These are phyloP conservation scores for Nasonovia ribisnigri DNA, from an alignment of 2,888 invertebrate species.

Conservation along the genomic window DNA sequence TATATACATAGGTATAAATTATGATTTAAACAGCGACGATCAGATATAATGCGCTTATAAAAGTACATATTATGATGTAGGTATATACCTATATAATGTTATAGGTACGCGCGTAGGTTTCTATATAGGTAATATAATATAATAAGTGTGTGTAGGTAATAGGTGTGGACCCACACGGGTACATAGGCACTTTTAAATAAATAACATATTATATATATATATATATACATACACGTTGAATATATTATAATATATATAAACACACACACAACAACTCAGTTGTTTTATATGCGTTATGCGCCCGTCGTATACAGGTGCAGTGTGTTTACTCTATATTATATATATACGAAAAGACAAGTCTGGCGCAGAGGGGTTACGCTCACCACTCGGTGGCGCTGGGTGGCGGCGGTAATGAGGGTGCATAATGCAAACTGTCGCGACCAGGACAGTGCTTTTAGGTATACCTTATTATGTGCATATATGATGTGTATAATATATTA, in stretches of 20 bases:
- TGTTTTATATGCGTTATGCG: not conserved
- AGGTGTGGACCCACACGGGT: not conserved
- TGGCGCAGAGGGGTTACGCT: not conserved
- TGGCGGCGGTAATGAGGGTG: conserved; percentile 34
- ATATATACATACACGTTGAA: not conserved
- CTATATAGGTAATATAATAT: not conserved
- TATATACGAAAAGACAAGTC: not conserved
- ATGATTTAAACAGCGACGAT: not conserved
- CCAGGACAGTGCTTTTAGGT: conserved; percentile 1
- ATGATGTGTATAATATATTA: not conserved
- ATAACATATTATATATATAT: not conserved
- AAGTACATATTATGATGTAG: not conserved
- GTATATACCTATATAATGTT: not conserved
- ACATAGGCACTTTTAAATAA: not conserved
- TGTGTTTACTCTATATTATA: not conserved
- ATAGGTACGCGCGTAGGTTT: not conserved
- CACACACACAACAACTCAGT: not conserved
- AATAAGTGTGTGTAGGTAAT: not conserved
- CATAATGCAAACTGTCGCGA: conserved; percentile 53
- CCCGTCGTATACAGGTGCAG: not conserved
- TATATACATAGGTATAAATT: not conserved
- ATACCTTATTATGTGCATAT: too few relatives aligned
- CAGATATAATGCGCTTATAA: not conserved
- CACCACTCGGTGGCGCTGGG: not conserved
- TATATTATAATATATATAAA: not conserved